Conservation (phyloP, 2,113 vertebrate species). For the Lepus americanus region DNA sequence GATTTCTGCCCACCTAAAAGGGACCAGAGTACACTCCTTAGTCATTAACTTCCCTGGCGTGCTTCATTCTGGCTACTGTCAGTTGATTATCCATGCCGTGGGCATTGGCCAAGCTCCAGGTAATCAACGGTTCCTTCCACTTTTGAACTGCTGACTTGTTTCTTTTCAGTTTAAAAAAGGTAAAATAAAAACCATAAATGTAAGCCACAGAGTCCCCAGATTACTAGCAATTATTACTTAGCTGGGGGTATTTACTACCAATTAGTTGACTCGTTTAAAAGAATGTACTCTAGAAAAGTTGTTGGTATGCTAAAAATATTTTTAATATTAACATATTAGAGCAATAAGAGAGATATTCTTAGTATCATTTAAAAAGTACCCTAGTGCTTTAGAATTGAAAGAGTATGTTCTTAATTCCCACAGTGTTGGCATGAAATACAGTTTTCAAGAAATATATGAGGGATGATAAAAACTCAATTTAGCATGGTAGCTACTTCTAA, state of each 20-base stretch:
- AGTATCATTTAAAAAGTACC: constrained; percentile 70
- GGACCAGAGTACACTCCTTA: not conserved
- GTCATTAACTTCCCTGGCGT: constrained; percentile 57
- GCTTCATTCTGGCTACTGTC: constrained; percentile 60
- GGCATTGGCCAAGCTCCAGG: constrained; percentile 51
- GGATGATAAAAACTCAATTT: constrained; percentile 57
- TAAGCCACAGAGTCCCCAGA: constrained; percentile 59
- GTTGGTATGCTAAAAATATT: constrained; percentile 78
- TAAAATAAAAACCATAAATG: constrained; percentile 73
- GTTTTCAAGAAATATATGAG: constrained; percentile 7
- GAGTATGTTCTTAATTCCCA: constrained; percentile 49
- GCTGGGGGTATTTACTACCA: constrained; percentile 78
- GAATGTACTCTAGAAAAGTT: constrained; percentile 71
- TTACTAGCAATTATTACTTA: constrained; percentile 73
- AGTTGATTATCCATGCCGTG: constrained; percentile 29
- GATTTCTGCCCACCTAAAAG: constrained; percentile 55
- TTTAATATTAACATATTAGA: constrained; percentile 78
- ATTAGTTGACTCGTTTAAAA: constrained; percentile 80
- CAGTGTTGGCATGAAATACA: constrained; percentile 48
- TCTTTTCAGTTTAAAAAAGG: constrained; percentile 35
- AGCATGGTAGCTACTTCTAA: not conserved
- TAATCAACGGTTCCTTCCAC: constrained; percentile 59
- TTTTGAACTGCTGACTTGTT: constrained; percentile 55
- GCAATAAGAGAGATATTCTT: constrained; percentile 77
- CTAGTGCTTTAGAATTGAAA: constrained; percentile 70